These are phyloP conservation scores for Phalacrocorax brasilianus DNA, from an alignment of 2,113 vertebrate genomes.

Conservation along the genomic window DNA sequence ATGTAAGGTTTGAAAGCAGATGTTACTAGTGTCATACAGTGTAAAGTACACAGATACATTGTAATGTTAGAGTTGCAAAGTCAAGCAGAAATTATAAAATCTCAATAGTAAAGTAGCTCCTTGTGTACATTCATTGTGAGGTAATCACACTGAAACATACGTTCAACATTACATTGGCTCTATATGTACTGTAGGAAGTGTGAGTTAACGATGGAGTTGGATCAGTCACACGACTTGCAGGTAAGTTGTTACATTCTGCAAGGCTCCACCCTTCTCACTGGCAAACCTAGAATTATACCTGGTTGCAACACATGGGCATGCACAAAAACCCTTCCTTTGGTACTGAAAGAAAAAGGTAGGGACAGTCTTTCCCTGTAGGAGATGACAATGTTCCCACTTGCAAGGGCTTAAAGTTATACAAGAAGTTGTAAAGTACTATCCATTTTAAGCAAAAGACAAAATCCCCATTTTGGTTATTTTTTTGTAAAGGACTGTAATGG, in stretches of 20 bases:
- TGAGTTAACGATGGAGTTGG: background rate
- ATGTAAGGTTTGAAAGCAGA: background rate
- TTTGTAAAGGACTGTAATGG: background rate
- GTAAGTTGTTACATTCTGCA: background rate
- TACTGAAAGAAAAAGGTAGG: background rate
- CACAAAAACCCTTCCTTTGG: background rate
- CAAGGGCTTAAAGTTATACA: background rate
- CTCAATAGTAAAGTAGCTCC: background rate
- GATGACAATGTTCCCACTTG: background rate
- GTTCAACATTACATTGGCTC: background rate
- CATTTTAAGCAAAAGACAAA: background rate
- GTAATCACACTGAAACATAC: background rate
- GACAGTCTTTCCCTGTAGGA: background rate
- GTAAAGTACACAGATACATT: background rate
- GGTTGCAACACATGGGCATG: too few relatives aligned
- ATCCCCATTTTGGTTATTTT: background rate
- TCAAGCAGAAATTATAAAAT: background rate
- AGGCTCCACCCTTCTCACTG: background rate
- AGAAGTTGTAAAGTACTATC: background rate
- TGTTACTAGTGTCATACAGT: background rate
- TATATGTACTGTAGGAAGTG: background rate
- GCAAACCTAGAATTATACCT: background rate
- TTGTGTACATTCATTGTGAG: background rate
- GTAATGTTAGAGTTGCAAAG: background rate
- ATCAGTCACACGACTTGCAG: fast-evolving